These are phyloP conservation scores for Erebia epiphron DNA, from an alignment of 2,888 invertebrate species.

Conservation along the genomic window DNA sequence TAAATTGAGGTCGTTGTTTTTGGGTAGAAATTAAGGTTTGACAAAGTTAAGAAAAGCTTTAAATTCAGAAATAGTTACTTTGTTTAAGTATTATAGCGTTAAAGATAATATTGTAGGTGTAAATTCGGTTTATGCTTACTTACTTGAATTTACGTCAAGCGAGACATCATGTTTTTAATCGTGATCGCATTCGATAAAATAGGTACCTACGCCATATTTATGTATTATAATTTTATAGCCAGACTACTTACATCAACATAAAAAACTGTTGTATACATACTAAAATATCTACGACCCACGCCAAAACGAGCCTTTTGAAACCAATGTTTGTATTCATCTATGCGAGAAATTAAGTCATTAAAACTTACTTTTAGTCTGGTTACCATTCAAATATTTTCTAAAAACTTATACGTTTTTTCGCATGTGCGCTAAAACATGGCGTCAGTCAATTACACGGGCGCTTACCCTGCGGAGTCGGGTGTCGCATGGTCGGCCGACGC, in stretches of 20 bases:
- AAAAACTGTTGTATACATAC: background rate
- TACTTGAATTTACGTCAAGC: background rate
- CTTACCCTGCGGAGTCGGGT: slow-evolving; percentile 22
- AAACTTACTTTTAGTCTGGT: slow-evolving; percentile 20
- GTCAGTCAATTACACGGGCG: slow-evolving; percentile 32
- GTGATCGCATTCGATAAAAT: slow-evolving; percentile 11
- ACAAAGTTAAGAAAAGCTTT: too few species aligned
- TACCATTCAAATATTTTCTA: slow-evolving; percentile 8
- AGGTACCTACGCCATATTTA: slow-evolving; percentile 11
- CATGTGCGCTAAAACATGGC: slow-evolving; percentile 26
- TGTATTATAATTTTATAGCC: slow-evolving; percentile 13
- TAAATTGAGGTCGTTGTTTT: too few species aligned
- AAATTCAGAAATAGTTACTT: too few species aligned
- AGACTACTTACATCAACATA: slow-evolving; percentile 18
- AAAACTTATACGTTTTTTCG: slow-evolving; percentile 14
- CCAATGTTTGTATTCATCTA: background rate
- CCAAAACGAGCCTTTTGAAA: slow-evolving; percentile 6
- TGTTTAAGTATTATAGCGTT: too few species aligned
- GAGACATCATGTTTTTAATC: background rate
- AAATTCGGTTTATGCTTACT: background rate
- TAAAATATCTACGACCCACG: background rate
- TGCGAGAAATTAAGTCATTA: slow-evolving; percentile 3
- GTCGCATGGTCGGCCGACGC: slow-evolving; percentile 11
- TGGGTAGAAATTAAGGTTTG: too few species aligned
- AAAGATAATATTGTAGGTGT: background rate